Base-by-base conservation (phyloP, 30 jellyfish, hydroid and myxozoan genomes). In the Phacellophora camtschatica region DNA sequence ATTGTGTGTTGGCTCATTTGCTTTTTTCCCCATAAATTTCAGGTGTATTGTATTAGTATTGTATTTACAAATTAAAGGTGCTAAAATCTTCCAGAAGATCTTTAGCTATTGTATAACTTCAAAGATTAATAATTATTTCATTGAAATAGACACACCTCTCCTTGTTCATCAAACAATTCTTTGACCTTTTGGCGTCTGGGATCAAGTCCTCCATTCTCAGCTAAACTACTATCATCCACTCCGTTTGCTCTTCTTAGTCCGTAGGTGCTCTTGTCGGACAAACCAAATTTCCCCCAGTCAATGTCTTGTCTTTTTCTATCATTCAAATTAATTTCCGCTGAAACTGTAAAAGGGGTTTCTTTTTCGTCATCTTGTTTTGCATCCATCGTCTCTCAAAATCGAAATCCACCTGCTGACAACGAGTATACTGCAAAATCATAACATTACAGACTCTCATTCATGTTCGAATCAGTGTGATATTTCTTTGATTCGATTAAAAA, bases 211-310 rank as follows among this genome's bases (percentile, higher is more conserved):
- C n/a, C n/a, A n/a, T n/a, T n/a, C n/a, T n/a, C n/a, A n/a, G n/a
- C n/a, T n/a, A n/a, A n/a, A n/a, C n/a, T n/a, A n/a, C n/a, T n/a
- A 0, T 55, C 53, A 46, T 33, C 65, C 36, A 41, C 32, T 8
- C 78, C 70, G 54, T 39, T 51, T 16, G 32, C 37, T 28, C 66
- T 55, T 37, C 70, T 68, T 41, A 62, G 78, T 27, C 67, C 92
- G 72, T 74, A 85, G 11, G 77, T 41, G 57, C 96, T 85, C 74
- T 19, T 85, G 71, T 85, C 96, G 12, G 96, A 58, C 50, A 85
- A 55, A 3, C 96, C 96, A 75, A 41, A 85, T 45, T 76, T 75
- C 4, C 90, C 85, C 96, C 96, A 85, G 58, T 85, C 96, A 18
- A 85, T 66, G 20, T 85, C 90, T 22, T 67, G 71, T 24, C 69